Base-by-base conservation (phyloP, 2,113 vertebrate genomes). In the Pangasianodon hypophthalmus region DNA sequence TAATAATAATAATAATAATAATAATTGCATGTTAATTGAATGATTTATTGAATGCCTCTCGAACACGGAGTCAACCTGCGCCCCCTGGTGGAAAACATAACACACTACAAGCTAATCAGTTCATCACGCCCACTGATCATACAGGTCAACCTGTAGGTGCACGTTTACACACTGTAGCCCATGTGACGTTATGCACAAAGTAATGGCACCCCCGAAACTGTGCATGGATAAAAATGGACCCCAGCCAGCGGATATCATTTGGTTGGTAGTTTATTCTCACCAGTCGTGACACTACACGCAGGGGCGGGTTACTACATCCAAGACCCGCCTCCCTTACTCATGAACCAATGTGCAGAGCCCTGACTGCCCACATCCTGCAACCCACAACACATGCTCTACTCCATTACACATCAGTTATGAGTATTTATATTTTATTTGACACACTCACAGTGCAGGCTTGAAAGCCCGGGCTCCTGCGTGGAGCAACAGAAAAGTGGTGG, bases 21-120 rank as follows among this genome's bases (percentile, higher is more conserved):
- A 32, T 54, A 32, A 56, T 10, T 56, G 3, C 16, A 21, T 56
- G 37, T 83, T 24, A 83, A 82, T 24, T 41, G 8, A 21, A 13
- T 58, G 3, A 7, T 81, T 52, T 14, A 52, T 52, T 80, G 2
- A 52, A 52, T 79, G 41, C n/a, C 14, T 71, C 16, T 24, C 14
- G 10, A n/a, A 9, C 50, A 54, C 80, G 4, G 16, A n/a, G 14
- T 56, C n/a, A 56, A 4, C 4, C 3, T 21, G 50, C 79, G 48
- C 80, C 80, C 80, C 16, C 80, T 82, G n/a, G 80, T 82, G 80
- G 50, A 56, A 37, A 82, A 56, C 80, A 82, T 8, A 82, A 56
- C 11, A 5, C 52, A 54, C 7, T 3, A 37, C 77, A 52, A 29
- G 21, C 8, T 46, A 46, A 48, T 48, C 41, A 24, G 6, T 80